Base-by-base conservation (phyloP, 2,797 vertebrate species). In the Tiaroga cobitis region DNA sequence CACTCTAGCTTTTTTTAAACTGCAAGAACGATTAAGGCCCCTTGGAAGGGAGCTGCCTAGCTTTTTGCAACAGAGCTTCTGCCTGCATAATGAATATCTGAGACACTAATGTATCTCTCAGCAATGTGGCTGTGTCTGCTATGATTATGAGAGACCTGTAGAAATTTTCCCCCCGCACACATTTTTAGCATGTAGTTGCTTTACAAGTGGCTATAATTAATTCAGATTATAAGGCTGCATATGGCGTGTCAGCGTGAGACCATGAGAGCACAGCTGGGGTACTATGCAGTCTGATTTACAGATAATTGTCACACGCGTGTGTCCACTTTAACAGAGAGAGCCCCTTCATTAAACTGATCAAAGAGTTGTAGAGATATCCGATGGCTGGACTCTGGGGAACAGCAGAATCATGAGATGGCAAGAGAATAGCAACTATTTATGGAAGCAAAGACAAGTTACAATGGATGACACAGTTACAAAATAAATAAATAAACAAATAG, bases 161-260 rank as follows among this genome's bases (percentile, higher is more conserved):
- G 56, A 74, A 56, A 65, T 19, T 26, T 26, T 39, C 16, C 16
- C 15, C 80, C 18, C 70, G 51, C 46, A 16, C 46, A 49, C 24
- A 67, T 65, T 84, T 84, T 78, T 84, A 70, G 65, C 26, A 43
- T 84, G 65, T 43, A 43, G 49, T 56, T 84, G 49, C 63, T 78
- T 79, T 21, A 84, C 46, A 84, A 84, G 82, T 84, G 73, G 73
- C 32, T 67, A n/a, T 77, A 67, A 83, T 83, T 76, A 41, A 83
- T 83, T 67, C 61, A 67, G 82, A 77, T 83, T 19, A 83, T 32
- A 51, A 56, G 34, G 9, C 43, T 56, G n/a, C 32, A 68, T 68
- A 56, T 83, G 73, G 63, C 1, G 63, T 54, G 26, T 18, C 82
- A 69, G 74, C 8, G 1, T 84, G 82, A 77, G 21, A 68, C 8